phyloP scores from a whole-genome alignment of 2,797 vertebrate species.

The Epinephelus malabaricus region DNA sequence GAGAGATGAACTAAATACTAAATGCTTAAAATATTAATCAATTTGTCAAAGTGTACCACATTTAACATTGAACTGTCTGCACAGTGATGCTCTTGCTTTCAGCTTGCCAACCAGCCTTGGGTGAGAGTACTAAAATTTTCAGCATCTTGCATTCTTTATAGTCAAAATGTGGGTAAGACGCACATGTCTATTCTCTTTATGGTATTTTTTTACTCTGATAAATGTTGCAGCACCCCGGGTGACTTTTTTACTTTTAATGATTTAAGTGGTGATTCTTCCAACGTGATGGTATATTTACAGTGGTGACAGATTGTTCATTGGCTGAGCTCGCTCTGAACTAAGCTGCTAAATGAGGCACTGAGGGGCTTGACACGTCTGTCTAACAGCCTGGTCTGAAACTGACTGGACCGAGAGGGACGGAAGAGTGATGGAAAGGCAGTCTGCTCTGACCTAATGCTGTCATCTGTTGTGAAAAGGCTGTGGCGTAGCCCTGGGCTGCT shows the following conservation, averaged over 20 bases:
- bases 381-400: constrained; percentile 59
- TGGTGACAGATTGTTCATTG: constrained; percentile 72
- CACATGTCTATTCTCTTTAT: background rate
- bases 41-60: too few species aligned
- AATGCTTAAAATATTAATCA: too few species aligned
- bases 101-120: background rate
- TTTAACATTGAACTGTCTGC: too few species aligned
- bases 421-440: constrained; percentile 60
- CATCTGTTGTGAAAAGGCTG: constrained; percentile 62
- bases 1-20: too few species aligned
- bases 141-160: background rate
- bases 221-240: background rate
- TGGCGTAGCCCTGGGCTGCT: constrained; percentile 18
- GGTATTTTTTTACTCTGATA: background rate
- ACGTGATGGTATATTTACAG: constrained; percentile 61
- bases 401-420: constrained; percentile 38
- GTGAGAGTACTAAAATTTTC: background rate
- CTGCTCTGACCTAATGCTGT: constrained; percentile 69
- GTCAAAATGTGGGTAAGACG: background rate
- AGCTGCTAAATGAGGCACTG: constrained; percentile 74
- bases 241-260: constrained; percentile 9
- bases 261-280: constrained; percentile 9
- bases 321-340: constrained; percentile 48
- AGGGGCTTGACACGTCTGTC: constrained; percentile 67
- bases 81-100: background rate